phyloP scores from a whole-genome alignment of 2,888 invertebrate genomes.

The Sturmia bella region DNA sequence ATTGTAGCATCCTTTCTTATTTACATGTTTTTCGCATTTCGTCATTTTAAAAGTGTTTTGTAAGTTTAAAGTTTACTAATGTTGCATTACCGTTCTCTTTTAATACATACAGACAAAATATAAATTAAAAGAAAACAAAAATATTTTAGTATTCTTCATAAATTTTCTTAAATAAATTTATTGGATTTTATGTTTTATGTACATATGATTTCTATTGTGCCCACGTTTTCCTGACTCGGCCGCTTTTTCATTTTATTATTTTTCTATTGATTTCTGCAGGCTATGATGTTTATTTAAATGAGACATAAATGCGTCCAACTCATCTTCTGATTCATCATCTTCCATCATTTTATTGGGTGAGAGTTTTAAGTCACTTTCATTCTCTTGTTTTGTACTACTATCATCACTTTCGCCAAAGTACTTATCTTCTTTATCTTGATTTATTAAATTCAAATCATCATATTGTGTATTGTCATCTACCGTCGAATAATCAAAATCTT shows the following conservation, averaged over 20 bases:
- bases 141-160: no score
- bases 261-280: slow-evolving; percentile 30
- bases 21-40: slow-evolving; percentile 39
- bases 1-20: slow-evolving; percentile 38
- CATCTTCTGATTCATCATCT: slow-evolving; percentile 83
- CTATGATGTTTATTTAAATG: slow-evolving; percentile 81
- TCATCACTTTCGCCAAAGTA: slow-evolving; percentile 94
- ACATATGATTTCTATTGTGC: no score
- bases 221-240: no score
- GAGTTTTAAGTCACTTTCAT: slow-evolving; percentile 68
- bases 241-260: no score
- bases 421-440: slow-evolving; percentile 93
- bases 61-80: slow-evolving; percentile 11
- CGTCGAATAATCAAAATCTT: slow-evolving; percentile 90
- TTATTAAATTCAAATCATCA: slow-evolving; percentile 88
- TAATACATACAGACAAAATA: no score
- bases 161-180: no score
- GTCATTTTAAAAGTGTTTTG: background rate
- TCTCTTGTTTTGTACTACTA: slow-evolving; percentile 75
- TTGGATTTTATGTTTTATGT: no score
- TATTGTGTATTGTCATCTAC: slow-evolving; percentile 92
- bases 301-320: slow-evolving; percentile 89
- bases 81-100: background rate
- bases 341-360: slow-evolving; percentile 72
- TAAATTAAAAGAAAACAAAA: no score